Evolutionary conservation across 30 jellyfish, hydroid and myxozoan species (phyloP), one percentile per base, ranked within the genome.

Genomic region (Clytia hemisphaerica): DNA sequence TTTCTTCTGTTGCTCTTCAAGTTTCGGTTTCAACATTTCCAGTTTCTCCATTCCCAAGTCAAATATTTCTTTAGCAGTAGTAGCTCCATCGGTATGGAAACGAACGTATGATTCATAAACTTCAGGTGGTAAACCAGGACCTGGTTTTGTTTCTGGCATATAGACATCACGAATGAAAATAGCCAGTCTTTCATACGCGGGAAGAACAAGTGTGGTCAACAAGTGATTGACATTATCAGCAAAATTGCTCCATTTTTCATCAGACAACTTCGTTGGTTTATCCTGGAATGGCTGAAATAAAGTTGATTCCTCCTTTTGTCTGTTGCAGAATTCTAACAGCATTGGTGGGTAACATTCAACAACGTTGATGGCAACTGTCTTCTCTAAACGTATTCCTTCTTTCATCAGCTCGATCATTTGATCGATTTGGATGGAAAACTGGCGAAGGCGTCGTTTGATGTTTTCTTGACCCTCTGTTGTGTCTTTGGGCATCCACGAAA

Each of bases 371-470:
- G n/a, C n/a, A n/a, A 57, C 25, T 14, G 70, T 57, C 12, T n/a
- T 21, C 30, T 57, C 30, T n/a, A 6, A 21, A 3, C 70, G 70
- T 21, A 57, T 57, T 10, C 70, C 70, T 57, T 57, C 70, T 30
- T 57, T 57, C 70, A 57, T 57, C 70, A 57, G 70, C 0, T 21
- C 33, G 16, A 57, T 57, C 7, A 57, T 57, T 44, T 57, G 70
- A 15, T 57, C 70, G 15, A 57, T 4, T n/a, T 57, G 70, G 16
- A 21, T 33, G 25, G 27, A 26, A 9, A 57, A 33, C 30, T 21
- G 15, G 15, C 19, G 30, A 1, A 57, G 33, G 16, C 70, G 70
- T n/a, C 38, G 5, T 21, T 21, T 3, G 30, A 57, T 12, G 7
- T 57, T 57, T 30, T 33, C 38, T 21, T 3, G 30, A n/a, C 30